Conservation (phyloP, 2,888 invertebrate genomes). For the Coenonympha glycerion region DNA sequence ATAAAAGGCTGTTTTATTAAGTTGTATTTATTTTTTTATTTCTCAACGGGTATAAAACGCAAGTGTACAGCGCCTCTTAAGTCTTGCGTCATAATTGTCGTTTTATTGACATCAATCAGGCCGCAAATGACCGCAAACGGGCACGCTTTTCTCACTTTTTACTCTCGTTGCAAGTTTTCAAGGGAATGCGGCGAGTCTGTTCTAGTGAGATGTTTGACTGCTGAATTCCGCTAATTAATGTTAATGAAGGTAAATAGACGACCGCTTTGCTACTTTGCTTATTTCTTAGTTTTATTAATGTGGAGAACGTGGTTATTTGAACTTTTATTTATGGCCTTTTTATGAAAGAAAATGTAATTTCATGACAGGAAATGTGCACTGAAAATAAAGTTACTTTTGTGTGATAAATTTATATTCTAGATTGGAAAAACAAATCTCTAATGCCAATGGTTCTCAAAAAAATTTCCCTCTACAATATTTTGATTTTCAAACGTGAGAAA, state of each 20-base stretch:
- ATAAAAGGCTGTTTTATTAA: no score
- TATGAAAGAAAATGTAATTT: neutral
- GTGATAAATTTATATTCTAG: no score
- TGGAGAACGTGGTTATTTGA: slow-evolving; percentile 3
- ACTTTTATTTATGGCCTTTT: neutral
- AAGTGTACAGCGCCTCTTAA: neutral
- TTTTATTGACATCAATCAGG: slow-evolving; percentile 26
- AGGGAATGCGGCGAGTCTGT: slow-evolving; percentile 18
- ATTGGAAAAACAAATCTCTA: no score
- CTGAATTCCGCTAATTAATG: slow-evolving; percentile 21
- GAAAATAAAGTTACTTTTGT: no score
- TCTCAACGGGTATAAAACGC: neutral
- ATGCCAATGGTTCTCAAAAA: no score
- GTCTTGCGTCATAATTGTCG: slow-evolving; percentile 18
- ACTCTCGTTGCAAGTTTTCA: slow-evolving; percentile 22
- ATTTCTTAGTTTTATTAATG: slow-evolving; percentile 5
- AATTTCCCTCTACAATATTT: no score
- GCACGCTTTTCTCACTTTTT: slow-evolving; percentile 25
- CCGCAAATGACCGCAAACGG: slow-evolving; percentile 30
- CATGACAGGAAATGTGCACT: no score
- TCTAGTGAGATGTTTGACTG: slow-evolving; percentile 14
- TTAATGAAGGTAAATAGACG: slow-evolving; percentile 18
- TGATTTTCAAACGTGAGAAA: no score
- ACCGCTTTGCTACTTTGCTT: neutral
- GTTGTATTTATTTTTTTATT: neutral